phyloP scores from a whole-genome alignment of 2,888 invertebrate genomes.

The Ormia ochracea region DNA sequence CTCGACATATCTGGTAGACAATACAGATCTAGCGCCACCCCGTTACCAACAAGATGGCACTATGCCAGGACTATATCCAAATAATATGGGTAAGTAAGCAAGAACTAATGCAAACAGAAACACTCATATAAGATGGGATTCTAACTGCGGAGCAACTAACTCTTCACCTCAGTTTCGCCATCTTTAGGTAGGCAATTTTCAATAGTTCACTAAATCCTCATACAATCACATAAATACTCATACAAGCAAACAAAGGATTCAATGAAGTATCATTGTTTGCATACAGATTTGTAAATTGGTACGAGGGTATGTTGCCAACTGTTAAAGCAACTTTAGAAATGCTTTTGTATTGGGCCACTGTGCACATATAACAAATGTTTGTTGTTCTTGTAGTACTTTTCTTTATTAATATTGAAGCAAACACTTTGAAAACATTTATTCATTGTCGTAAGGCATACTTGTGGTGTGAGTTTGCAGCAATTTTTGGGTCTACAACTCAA shows the following conservation, averaged over 20 bases:
- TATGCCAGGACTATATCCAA: slow-evolving; percentile 80
- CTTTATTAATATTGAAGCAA: slow-evolving; percentile 32
- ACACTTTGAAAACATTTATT: slow-evolving; percentile 32
- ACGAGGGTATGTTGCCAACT: slow-evolving; percentile 18
- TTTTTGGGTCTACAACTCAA: slow-evolving; percentile 46
- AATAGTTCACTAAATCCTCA: slow-evolving; percentile 22
- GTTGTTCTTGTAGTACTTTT: neutral
- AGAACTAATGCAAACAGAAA: neutral
- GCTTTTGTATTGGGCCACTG: neutral
- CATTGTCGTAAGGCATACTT: slow-evolving; percentile 44
- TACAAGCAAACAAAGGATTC: neutral
- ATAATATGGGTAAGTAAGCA: slow-evolving; percentile 79
- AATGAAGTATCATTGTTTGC: slow-evolving; percentile 29
- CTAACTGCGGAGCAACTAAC: neutral
- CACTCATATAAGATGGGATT: slow-evolving; percentile 4
- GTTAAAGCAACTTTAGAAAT: neutral
- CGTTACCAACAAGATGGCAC: slow-evolving; percentile 80
- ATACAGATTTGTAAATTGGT: neutral
- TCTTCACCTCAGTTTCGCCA: slow-evolving; percentile 42
- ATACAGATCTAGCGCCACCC: slow-evolving; percentile 79
- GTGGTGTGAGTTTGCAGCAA: slow-evolving; percentile 51
- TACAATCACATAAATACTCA: neutral
- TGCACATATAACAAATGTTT: neutral
- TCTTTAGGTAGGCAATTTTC: slow-evolving; percentile 12
- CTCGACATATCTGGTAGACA: slow-evolving; percentile 80